Conservation (phyloP, 2,888 invertebrate genomes). For the Octonoba sinensis region DNA sequence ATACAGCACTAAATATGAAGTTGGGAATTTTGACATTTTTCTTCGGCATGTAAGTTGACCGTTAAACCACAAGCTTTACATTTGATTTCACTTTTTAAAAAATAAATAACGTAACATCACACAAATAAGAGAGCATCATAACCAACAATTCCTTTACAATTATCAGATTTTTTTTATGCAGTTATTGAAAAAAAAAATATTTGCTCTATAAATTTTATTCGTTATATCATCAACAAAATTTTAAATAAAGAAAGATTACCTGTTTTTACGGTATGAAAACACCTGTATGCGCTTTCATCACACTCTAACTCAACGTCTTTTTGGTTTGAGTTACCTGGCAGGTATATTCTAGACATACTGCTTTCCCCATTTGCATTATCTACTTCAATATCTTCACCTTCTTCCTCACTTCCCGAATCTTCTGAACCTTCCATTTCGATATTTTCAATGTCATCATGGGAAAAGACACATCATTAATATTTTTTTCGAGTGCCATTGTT, state of each 20-base stretch:
- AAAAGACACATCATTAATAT: background rate
- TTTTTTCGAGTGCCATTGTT: background rate
- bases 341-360: conserved; percentile 2
- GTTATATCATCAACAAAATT: too few relatives aligned
- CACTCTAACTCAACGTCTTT: background rate
- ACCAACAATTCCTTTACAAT: too few relatives aligned
- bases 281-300: conserved; percentile 5
- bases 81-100: too few relatives aligned
- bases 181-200: too few relatives aligned
- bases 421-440: background rate
- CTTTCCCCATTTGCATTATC: background rate
- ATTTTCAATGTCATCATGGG: background rate
- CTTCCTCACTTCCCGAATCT: background rate
- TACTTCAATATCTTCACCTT: background rate
- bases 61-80: too few relatives aligned
- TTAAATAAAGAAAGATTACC: background rate
- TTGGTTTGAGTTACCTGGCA: background rate
- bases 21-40: too few relatives aligned
- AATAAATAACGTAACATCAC: too few relatives aligned
- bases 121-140: too few relatives aligned
- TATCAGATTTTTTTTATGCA: too few relatives aligned
- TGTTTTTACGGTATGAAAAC: conserved; percentile 1
- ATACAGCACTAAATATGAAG: too few relatives aligned
- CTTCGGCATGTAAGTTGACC: too few relatives aligned
- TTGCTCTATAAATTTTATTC: too few relatives aligned